Evolutionary conservation across 2,888 invertebrate species (phyloP).

Genomic region (Hoplodrina ambigua): DNA sequence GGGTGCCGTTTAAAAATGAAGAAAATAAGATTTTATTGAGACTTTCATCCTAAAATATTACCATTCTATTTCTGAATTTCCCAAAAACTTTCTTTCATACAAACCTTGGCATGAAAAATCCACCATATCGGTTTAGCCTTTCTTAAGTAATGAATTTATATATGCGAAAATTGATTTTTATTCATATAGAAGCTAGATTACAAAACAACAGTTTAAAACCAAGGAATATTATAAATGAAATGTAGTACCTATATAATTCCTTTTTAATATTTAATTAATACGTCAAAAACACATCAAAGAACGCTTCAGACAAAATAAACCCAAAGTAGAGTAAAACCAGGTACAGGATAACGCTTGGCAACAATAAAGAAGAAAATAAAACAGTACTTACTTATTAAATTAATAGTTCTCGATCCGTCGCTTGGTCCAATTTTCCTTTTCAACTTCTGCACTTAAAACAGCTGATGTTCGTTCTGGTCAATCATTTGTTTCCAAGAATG

Average conservation of each 20-base stretch:
- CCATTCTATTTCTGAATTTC: no score
- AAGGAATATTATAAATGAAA: not conserved
- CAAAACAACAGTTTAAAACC: no score
- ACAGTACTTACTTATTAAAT: not conserved
- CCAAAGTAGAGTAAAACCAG: not conserved
- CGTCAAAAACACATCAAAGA: not conserved
- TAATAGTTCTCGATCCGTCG: not conserved
- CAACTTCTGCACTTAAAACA: constrained; percentile 14
- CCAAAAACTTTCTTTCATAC: no score
- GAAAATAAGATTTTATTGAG: no score
- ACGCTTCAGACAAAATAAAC: not conserved
- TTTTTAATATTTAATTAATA: no score
- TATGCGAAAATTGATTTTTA: no score
- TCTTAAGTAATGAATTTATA: no score
- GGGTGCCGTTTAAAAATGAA: no score
- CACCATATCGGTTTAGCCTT: no score
- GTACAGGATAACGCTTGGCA: no score
- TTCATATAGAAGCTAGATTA: not conserved
- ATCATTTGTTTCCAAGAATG: constrained; percentile 5
- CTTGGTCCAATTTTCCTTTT: not conserved
- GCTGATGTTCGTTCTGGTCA: constrained; percentile 15
- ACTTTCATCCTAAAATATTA: no score
- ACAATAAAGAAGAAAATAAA: not conserved
- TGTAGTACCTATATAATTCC: not conserved
- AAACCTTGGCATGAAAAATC: no score